A percentile compares a stretch with the other conserved stretches of the same genome.
Conservation (phyloP, 2,888 invertebrate species). For the Sminthurinus aureus region DNA sequence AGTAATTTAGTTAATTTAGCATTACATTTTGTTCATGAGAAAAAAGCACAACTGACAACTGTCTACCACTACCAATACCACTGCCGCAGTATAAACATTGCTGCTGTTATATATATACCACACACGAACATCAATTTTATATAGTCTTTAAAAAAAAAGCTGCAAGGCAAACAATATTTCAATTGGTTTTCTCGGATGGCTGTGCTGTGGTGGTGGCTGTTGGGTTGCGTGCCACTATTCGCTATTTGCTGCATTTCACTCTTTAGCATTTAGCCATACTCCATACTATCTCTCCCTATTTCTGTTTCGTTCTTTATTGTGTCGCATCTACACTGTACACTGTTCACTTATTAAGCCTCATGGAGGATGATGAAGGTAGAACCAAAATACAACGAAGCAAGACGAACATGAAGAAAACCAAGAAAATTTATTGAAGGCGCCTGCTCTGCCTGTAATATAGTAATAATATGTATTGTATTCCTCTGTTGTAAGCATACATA, state of each 20-base stretch:
- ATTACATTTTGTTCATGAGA: conserved; percentile 24
- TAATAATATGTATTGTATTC: not conserved
- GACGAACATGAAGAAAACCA: not conserved
- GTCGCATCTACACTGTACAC: not conserved
- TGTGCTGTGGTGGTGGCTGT: not conserved
- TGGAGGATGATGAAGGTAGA: conserved; percentile 6
- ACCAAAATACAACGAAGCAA: too few relatives aligned
- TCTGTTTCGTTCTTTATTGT: not conserved
- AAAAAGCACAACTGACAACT: conserved; percentile 4
- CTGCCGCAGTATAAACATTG: too few relatives aligned
- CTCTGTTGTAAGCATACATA: not conserved
- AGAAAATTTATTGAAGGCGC: conserved; percentile 33
- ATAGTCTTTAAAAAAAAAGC: conserved; percentile 2
- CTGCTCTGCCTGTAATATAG: conserved; percentile 4
- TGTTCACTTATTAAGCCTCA: not conserved
- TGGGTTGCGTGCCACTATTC: conserved; percentile 12
- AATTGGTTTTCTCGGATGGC: conserved; percentile 12
- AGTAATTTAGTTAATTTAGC: conserved; percentile 26
- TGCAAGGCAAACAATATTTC: conserved; percentile 26
- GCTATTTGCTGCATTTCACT: not conserved
- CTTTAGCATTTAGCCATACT: not conserved
- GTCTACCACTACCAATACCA: not conserved
- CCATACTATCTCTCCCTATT: not conserved
- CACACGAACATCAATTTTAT: conserved; percentile 24
- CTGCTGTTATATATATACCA: conserved; percentile 5